Conservation (phyloP, 2,113 vertebrate species). For the Ivindomyrus marchei region DNA sequence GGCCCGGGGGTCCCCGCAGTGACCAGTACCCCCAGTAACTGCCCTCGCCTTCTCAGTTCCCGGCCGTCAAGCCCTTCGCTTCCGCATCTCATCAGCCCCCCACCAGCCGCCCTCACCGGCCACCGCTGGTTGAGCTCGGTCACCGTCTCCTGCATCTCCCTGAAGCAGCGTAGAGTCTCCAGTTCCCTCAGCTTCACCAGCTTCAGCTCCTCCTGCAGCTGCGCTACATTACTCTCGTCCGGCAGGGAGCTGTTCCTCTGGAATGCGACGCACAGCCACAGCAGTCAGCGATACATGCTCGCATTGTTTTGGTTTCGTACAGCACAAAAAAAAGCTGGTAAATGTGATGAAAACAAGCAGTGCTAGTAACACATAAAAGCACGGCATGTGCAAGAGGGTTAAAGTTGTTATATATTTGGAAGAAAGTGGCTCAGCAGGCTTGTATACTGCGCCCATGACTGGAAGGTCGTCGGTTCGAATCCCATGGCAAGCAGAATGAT, state of each 20-base stretch:
- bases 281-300: not conserved
- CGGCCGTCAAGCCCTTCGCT: not conserved
- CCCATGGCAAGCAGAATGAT: not conserved
- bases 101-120: conserved; percentile 60
- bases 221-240: conserved; percentile 79
- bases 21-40: not conserved
- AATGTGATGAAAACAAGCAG: not conserved
- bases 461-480: not conserved
- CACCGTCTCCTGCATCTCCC: conserved; percentile 77
- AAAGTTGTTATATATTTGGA: not conserved
- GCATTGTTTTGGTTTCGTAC: not conserved
- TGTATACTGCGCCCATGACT: not conserved
- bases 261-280: conserved; percentile 40
- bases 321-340: not conserved
- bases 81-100: not conserved
- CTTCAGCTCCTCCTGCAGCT: conserved; percentile 83
- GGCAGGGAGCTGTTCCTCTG: conserved; percentile 81
- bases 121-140: conserved; percentile 86
- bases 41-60: not conserved
- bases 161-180: conserved; percentile 70
- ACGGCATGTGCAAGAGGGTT: not conserved
- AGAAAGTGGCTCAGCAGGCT: not conserved
- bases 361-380: not conserved
- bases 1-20: not conserved
- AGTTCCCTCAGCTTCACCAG: conserved; percentile 79